Evolutionary conservation across 2,113 vertebrate species (phyloP).

Genomic region (Perca schrenkii): DNA sequence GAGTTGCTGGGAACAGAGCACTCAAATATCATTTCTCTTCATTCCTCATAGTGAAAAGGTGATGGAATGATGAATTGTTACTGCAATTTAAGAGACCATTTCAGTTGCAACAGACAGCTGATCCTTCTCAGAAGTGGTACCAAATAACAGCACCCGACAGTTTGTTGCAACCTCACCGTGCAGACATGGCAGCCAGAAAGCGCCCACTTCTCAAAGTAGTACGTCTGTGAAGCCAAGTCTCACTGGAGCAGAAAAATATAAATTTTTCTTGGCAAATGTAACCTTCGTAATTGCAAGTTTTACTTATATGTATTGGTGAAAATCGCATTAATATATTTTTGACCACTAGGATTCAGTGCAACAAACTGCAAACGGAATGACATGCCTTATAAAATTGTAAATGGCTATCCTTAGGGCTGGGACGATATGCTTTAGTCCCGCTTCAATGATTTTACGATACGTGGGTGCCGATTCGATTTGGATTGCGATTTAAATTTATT

Average conservation of each 20-base stretch:
- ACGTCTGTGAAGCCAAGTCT: too few species aligned
- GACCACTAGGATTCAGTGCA: neutral
- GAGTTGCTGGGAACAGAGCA: neutral
- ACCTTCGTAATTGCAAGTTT: neutral
- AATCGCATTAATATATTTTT: neutral
- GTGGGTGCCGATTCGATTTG: too few species aligned
- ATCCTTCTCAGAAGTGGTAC: neutral
- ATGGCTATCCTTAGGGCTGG: neutral
- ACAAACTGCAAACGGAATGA: neutral
- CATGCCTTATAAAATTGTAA: too few species aligned
- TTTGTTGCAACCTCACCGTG: too few species aligned
- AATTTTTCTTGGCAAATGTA: conserved; percentile 4
- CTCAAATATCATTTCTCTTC: neutral
- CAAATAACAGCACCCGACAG: neutral
- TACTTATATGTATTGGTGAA: neutral
- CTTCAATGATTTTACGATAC: too few species aligned
- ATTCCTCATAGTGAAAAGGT: neutral
- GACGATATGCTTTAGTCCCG: too few species aligned
- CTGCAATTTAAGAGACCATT: neutral
- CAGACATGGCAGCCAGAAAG: too few species aligned
- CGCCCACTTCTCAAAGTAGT: too few species aligned
- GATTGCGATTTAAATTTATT: too few species aligned
- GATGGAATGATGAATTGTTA: neutral
- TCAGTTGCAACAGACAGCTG: neutral
- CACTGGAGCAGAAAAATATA: too few species aligned